phyloP scores from a whole-genome alignment of 2,113 vertebrate genomes.

The Microtus oregoni region DNA sequence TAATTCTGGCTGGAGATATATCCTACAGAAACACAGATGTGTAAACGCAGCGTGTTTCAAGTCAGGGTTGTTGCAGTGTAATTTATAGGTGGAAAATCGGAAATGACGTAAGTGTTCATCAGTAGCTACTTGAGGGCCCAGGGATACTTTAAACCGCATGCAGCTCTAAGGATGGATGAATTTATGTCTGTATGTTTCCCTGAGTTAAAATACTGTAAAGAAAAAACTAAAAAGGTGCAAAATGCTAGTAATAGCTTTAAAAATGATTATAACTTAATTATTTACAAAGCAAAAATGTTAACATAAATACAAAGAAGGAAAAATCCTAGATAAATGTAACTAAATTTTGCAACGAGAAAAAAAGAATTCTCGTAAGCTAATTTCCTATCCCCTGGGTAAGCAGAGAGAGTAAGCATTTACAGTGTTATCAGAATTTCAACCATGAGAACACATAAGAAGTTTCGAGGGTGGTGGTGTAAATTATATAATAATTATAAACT shows the following conservation, averaged over 20 bases:
- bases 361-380: background rate
- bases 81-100: background rate
- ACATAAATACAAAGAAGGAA: background rate
- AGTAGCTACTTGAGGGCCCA: background rate
- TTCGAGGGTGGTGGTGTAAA: background rate
- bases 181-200: background rate
- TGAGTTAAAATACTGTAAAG: background rate
- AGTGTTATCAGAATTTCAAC: background rate
- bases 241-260: background rate
- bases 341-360: background rate
- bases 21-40: background rate
- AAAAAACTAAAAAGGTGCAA: background rate
- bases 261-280: background rate
- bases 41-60: background rate
- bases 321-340: background rate
- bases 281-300: conserved; percentile 1
- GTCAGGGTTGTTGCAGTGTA: background rate
- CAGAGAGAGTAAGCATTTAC: background rate
- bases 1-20: background rate
- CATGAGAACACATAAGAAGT: background rate
- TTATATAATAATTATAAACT: background rate
- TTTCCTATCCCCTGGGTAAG: background rate
- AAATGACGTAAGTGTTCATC: background rate
- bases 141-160: background rate
- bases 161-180: background rate